Evolutionary conservation across 2,113 vertebrate species (phyloP), one percentile per base, ranked within the genome.

Genomic region (Elanus axillaris): DNA sequence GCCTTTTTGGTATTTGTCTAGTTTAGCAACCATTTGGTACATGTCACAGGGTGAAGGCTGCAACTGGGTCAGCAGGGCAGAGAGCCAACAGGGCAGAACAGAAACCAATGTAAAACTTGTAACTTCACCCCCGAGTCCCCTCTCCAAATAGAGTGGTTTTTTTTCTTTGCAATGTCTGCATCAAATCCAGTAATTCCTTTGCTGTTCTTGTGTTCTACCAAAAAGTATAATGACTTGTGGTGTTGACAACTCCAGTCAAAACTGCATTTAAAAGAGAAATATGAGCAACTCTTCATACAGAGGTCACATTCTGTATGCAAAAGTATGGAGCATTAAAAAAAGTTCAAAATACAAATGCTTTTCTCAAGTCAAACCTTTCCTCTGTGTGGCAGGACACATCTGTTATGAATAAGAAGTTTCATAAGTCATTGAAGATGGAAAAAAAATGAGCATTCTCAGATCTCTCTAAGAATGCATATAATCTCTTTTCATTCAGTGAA

Each of bases 151-250:
- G 31, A 38, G 14, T 29, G n/a, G 42, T 42, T 25, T 13, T 56
- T 67, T 55, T 75, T 31, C 45, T 82, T 76, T 88, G 40, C 86
- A 95, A 94, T 74, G 34, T 20, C 66, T 86, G 21, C 55, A 60
- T 94, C 78, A 94, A 96, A 92, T 85, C 52, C 53, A 92, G 71
- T 55, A 73, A 95, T 95, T 94, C 48, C 48, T 94, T 90, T 94
- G 32, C 62, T 90, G 43, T 48, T 94, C 59, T 84, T 84, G 19
- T 68, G 17, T 66, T 82, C 53, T 86, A 88, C 36, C 19, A 91
- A 87, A 87, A 81, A 13, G 9, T n/a, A 23, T 74, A 92, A 86
- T 58, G 36, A 73, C n/a, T 82, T n/a, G 26, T 95, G 56, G 36
- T 77, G 43, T 72, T 96, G 78, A 90, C 74, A 83, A 23, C 60